Conservation (phyloP, 2,888 invertebrate genomes). For the Agrypnus murinus region DNA sequence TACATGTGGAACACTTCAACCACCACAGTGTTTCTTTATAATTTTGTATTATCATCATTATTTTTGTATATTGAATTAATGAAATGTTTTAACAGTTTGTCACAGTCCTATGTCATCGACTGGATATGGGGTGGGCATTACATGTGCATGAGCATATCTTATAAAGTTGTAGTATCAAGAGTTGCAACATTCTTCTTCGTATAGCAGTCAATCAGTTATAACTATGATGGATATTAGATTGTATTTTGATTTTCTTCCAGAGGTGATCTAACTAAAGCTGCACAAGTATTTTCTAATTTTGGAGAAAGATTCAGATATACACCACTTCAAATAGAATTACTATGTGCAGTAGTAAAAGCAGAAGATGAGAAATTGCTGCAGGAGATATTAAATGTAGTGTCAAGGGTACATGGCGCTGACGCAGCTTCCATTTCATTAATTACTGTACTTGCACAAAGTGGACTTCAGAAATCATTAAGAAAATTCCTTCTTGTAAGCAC, state of each 20-base stretch:
- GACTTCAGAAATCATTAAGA: conserved; percentile 72
- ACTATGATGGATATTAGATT: too few relatives aligned
- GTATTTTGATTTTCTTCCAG: conserved; percentile 64
- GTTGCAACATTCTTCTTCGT: too few relatives aligned
- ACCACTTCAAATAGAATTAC: conserved; percentile 79
- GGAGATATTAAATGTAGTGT: conserved; percentile 65
- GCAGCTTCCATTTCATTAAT: conserved; percentile 72
- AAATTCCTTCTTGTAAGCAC: conserved; percentile 71
- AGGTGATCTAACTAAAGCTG: conserved; percentile 72
- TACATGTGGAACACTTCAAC: too few relatives aligned
- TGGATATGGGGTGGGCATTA: too few relatives aligned
- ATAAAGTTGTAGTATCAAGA: conserved; percentile 11
- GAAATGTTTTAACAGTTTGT: too few relatives aligned
- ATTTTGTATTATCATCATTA: too few relatives aligned
- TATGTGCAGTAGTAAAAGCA: conserved; percentile 68
- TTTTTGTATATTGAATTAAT: too few relatives aligned
- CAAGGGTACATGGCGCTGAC: conserved; percentile 69
- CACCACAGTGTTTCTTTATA: too few relatives aligned
- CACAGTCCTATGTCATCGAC: too few relatives aligned
- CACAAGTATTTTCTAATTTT: conserved; percentile 73
- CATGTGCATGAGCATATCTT: too few relatives aligned
- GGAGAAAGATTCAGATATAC: conserved; percentile 75
- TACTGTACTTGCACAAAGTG: conserved; percentile 74
- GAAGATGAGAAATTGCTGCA: conserved; percentile 69
- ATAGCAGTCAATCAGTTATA: too few relatives aligned